Evolutionary conservation across 1,140 invertebrate species (phyloP), one percentile per base, ranked within the genome.

Genomic region (Procambarus clarkii): DNA sequence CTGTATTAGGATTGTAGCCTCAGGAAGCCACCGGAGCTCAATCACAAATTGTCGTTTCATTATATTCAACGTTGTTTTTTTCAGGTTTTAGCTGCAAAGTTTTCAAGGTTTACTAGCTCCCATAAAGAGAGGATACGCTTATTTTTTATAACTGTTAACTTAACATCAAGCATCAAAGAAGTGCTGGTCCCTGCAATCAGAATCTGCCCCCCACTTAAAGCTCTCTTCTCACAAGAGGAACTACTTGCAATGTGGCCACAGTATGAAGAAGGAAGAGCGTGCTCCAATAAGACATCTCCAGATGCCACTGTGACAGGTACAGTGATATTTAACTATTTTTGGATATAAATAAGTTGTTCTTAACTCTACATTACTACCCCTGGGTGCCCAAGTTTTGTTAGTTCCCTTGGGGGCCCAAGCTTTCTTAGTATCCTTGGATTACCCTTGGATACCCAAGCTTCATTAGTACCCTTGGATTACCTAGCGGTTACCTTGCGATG

Each of bases 61-160:
- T 34, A 34, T 34, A 34, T 34, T 34, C 34, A 34, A 34, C 34
- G 34, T 34, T 34, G 34, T 13, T 45, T 46, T 69, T 81, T 88
- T n/a, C 88, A 90, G 88, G 79, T 48, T 77, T 24, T 90, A 21
- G 88, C 69, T 48, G 69, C 80, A 9, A 90, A 83, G 74, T 74
- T 90, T n/a, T 83, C 80, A 21, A 64, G 77, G 60, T 45, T 90
- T 18, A 83, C 54, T 48, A 90, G 34, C 71, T 24, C 48, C 1
- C 88, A 90, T 34, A 90, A 77, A 24, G 88, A 90, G 74, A 76
- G 88, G 58, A 54, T 90, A 44, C 88, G 80, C 80, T 76, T 90
- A 69, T 90, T 90, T 46, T 34, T 90, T 15, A 77, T 90, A 46
- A 76, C 88, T 2, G 11, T 90, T 2, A 83, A 58, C 58, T 48